Percentiles rank a stretch among this genome's conserved stretches.
Evolutionary conservation across 2,888 invertebrate species (phyloP).

Genomic region (Cancer borealis): DNA sequence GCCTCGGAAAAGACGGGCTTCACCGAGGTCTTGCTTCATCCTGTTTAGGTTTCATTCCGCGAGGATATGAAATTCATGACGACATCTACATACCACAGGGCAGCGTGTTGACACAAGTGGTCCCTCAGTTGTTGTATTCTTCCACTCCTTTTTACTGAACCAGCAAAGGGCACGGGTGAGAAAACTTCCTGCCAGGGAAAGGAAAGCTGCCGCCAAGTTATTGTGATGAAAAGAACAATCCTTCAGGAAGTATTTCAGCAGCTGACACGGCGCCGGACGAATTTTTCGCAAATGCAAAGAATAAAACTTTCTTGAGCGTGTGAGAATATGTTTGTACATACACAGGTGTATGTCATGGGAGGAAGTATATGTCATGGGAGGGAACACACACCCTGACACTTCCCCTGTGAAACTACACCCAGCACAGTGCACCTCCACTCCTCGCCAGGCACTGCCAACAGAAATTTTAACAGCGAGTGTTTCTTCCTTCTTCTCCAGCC

Average conservation of each 20-base stretch:
- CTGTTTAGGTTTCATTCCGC: constrained; percentile 27
- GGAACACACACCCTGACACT: background rate
- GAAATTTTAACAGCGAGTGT: too few relatives aligned
- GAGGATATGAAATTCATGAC: constrained; percentile 8
- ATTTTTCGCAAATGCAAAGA: background rate
- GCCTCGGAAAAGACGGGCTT: background rate
- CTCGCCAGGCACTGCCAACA: too few relatives aligned
- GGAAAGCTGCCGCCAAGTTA: background rate
- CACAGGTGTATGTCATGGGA: background rate
- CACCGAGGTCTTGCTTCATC: constrained; percentile 20
- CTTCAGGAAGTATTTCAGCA: background rate
- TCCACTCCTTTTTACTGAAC: background rate
- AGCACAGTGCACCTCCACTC: too few relatives aligned
- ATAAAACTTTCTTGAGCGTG: background rate
- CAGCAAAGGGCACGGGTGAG: background rate
- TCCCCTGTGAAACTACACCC: background rate
- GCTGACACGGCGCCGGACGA: background rate
- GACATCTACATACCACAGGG: constrained; percentile 32
- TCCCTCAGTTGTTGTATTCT: background rate
- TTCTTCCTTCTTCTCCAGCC: too few relatives aligned
- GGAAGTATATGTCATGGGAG: background rate
- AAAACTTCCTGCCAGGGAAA: constrained; percentile 23
- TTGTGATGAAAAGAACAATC: constrained; percentile 10
- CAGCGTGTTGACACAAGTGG: constrained; percentile 32
- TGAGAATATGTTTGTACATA: background rate